These are phyloP conservation scores for Percopsis omiscomaycus DNA, from an alignment of 2,797 vertebrate genomes.

Conservation along the genomic window DNA sequence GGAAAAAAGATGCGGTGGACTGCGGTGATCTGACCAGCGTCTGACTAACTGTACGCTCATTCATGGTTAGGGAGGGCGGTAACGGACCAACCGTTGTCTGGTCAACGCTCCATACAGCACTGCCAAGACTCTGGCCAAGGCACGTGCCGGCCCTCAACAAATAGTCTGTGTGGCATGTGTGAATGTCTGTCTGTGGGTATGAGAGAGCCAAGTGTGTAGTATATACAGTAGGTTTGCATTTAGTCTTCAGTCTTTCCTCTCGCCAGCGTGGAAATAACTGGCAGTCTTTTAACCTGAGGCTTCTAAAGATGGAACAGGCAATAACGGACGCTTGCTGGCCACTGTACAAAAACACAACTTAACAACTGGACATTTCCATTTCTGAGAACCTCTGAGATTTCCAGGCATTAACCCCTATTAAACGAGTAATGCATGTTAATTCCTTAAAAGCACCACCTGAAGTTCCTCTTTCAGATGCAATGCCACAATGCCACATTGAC, in stretches of 20 bases:
- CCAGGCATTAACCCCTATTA: slow-evolving; percentile 19
- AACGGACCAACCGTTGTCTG: slow-evolving; percentile 54
- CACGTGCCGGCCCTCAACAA: slow-evolving; percentile 57
- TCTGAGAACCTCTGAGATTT: slow-evolving; percentile 16
- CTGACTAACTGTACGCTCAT: slow-evolving; percentile 81
- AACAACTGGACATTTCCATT: slow-evolving; percentile 53
- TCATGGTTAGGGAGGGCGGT: slow-evolving; percentile 64
- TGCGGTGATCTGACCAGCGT: slow-evolving; percentile 50
- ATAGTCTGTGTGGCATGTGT: slow-evolving; percentile 16
- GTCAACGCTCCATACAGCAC: slow-evolving; percentile 74
- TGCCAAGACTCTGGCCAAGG: slow-evolving; percentile 64
- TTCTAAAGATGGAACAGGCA: slow-evolving; percentile 61
- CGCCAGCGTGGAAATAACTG: slow-evolving; percentile 46
- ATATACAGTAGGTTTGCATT: slow-evolving; percentile 23
- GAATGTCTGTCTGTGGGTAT: slow-evolving; percentile 5
- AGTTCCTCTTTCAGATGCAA: slow-evolving; percentile 8
- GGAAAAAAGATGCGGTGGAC: slow-evolving; percentile 54
- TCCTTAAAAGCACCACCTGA: slow-evolving; percentile 37
- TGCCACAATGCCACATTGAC: slow-evolving; percentile 2
- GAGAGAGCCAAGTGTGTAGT: slow-evolving; percentile 1
- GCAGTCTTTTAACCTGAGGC: slow-evolving; percentile 47
- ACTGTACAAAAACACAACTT: slow-evolving; percentile 44
- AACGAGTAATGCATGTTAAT: slow-evolving; percentile 27
- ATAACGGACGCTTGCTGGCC: slow-evolving; percentile 36
- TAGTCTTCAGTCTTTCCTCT: slow-evolving; percentile 71